Percentiles rank a stretch among this genome's conserved stretches.
Evolutionary conservation across 2,113 vertebrate species (phyloP).

Genomic region (Ailuropoda melanoleuca): DNA sequence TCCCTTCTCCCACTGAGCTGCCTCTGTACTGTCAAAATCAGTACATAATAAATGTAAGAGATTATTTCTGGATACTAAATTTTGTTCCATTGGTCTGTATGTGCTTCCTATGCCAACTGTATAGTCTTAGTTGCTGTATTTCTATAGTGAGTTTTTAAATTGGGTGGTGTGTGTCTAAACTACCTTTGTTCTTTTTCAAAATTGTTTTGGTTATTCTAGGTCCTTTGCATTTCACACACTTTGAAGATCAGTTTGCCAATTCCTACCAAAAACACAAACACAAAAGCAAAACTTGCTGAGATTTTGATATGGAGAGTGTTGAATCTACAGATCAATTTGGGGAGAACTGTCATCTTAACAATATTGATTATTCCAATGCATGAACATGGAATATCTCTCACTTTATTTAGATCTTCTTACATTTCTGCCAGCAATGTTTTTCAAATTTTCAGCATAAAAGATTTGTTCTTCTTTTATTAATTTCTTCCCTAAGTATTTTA

Average conservation of each 20-base stretch:
- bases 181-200: slow-evolving; percentile 6
- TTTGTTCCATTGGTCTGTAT: background rate
- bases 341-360: background rate
- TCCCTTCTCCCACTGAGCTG: background rate
- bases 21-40: background rate
- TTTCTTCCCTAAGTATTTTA: background rate
- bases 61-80: background rate
- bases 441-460: background rate
- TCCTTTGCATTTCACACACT: background rate
- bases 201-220: background rate
- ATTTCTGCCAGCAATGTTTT: background rate
- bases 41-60: background rate
- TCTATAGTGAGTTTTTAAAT: background rate
- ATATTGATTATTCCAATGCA: background rate
- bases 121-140: background rate
- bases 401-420: background rate
- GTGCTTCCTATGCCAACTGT: background rate
- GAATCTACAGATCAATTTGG: background rate
- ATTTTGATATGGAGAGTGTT: background rate
- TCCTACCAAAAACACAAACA: background rate
- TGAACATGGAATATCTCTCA: background rate
- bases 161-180: background rate
- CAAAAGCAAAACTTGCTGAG: background rate
- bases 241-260: background rate
- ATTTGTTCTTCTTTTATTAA: background rate